Evolutionary conservation across 2,888 invertebrate species (phyloP), one percentile per base, ranked within the genome.

Genomic region (Brenthis hecate): DNA sequence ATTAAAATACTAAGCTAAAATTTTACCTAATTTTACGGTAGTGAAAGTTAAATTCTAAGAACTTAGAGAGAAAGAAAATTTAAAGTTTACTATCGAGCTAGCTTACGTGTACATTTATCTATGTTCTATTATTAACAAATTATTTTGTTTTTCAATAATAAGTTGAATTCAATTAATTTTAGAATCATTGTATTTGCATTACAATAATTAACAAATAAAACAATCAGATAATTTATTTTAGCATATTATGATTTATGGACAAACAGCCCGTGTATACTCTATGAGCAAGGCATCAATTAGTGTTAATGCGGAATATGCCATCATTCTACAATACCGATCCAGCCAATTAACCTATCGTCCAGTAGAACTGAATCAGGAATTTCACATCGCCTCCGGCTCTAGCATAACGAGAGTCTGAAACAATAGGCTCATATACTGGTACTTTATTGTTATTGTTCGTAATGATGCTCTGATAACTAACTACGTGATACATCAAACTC

Each of bases 321-420:
- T 65, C 48, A 69, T 75, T 79, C 76, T 68, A 14, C 79, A 83
- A 81, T 74, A 56, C 66, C 75, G 58, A 76, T 83, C 56, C 79
- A 80, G 66, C 79, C 84, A 61, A 75, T 84, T 61, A 79, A 72
- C 70, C 72, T 82, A 66, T 84, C 81, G 53, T 78, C 79, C 62
- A 81, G 80, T 56, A 80, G 74, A 85, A 69, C 60, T 82, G 56
- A 77, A 78, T 69, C 75, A 76, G 68, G 70, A 23, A 66, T 61
- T 61, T 76, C 73, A 11, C 19, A 57, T 80, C 5, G 81, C 84
- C 62, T 82, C 86, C 8, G 85, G 86, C 66, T 86, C 73, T 68
- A 83, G 84, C 43, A 76, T 80, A 71, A 82, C 81, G 65, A 76
- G 77, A 69, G 80, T 82, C 51, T 80, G 82, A 81, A 67, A 61